Conservation (phyloP, 2,113 vertebrate genomes). For the Pipra filicauda region DNA sequence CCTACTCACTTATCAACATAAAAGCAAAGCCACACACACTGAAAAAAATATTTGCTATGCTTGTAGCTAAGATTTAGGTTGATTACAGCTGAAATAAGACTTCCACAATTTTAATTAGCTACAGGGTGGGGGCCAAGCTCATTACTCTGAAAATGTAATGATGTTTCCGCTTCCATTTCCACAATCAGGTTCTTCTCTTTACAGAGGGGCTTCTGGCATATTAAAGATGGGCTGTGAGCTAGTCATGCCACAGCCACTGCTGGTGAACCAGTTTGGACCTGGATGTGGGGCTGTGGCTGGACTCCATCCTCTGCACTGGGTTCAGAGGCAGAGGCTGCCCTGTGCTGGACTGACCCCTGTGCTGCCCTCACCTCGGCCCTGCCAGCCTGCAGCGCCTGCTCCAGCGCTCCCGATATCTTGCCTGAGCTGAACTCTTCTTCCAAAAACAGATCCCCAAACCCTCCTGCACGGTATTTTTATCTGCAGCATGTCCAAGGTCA, state of each 20-base stretch:
- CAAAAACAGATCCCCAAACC: neutral
- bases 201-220: neutral
- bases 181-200: neutral
- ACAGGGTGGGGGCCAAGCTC: neutral
- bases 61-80: conserved; percentile 35
- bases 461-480: neutral
- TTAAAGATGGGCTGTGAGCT: neutral
- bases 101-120: conserved; percentile 39
- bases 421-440: neutral
- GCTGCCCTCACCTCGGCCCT: neutral
- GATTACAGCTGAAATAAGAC: conserved; percentile 34
- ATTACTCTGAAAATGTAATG: neutral
- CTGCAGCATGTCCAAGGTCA: neutral
- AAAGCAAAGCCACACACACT: neutral
- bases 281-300: neutral
- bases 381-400: too few species aligned
- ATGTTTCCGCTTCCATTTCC: conserved; percentile 17
- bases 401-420: rapidly evolving
- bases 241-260: neutral
- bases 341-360: neutral
- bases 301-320: rapidly evolving
- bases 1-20: neutral
- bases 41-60: neutral
- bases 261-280: neutral
- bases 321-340: neutral